Evolutionary conservation across 2,113 vertebrate species (phyloP).

Genomic region (Larimichthys crocea): DNA sequence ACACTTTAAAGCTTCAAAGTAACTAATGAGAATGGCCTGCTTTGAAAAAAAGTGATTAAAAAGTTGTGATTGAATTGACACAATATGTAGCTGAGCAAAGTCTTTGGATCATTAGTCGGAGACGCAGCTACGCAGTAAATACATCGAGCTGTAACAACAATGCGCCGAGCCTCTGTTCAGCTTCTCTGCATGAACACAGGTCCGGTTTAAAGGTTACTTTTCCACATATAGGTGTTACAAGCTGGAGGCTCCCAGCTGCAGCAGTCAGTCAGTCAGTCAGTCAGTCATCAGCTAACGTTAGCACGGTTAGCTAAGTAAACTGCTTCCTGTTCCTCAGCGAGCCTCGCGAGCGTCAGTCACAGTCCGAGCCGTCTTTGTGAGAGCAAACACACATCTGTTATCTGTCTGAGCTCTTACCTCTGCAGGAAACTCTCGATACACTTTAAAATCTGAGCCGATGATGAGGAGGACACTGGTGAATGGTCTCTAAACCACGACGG

Average conservation of each 20-base stretch:
- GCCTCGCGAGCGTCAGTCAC: not conserved
- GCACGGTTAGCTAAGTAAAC: not conserved
- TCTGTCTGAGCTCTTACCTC: constrained; percentile 35
- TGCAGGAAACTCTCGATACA: not conserved
- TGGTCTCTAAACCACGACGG: not conserved
- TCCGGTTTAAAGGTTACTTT: too few species aligned
- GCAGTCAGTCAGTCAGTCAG: not conserved
- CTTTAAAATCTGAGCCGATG: not conserved
- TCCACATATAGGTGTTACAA: not conserved
- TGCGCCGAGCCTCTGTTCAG: not conserved
- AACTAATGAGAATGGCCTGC: too few species aligned
- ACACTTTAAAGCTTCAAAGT: not conserved
- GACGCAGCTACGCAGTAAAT: not conserved
- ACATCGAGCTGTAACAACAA: too few species aligned
- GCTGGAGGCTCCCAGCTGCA: not conserved
- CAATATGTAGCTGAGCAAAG: not conserved
- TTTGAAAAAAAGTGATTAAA: not conserved
- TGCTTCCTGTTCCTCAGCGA: not conserved
- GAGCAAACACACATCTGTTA: rapidly evolving
- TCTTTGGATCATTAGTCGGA: not conserved
- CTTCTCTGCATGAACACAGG: not conserved
- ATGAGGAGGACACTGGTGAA: not conserved
- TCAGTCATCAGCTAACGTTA: constrained; percentile 34
- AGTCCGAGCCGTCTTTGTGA: rapidly evolving
- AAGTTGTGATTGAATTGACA: not conserved